Base-by-base conservation (phyloP, 2,888 invertebrate species). In the Heteromyza rotundicornis region DNA sequence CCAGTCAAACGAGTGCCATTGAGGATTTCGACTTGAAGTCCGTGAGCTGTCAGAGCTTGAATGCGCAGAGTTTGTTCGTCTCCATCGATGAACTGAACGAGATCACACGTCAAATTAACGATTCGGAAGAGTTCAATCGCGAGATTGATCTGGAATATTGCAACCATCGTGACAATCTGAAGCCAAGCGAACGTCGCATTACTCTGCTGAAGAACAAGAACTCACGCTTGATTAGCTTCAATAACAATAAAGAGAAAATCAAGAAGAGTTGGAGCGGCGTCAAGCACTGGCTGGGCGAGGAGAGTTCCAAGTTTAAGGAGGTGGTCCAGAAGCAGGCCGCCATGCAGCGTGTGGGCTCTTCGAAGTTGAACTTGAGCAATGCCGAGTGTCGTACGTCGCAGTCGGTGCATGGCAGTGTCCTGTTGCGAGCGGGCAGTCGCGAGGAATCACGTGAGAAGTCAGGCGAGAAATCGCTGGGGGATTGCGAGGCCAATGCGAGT, bases 51-150 rank as follows among this genome's bases (percentile, higher is more conserved):
- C 82, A 83, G 68, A 82, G 82, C 51, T 70, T 83, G 12, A 79
- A 81, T 67, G 76, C 79, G 1, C 79, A 82, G 63, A 80, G 78
- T 57, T 64, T 82, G 3, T 83, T 80, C 52, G 75, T 83, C 2
- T 83, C 83, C 36, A 82, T 83, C n/a, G 82, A 83, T 50, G 83
- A 83, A 63, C 74, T 83, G 20, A 82, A 83, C 61, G 83, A 83
- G 68, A 79, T 83, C 1, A 81, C 82, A 2, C 70, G 78, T 1
- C 82, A 83, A 64, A 83, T 83, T 16, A 82, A 83, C 58, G 82
- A 82, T 66, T 75, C 79, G 14, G 83, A 83, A 52, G 80, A 82
- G 7, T 83, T 83, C 22, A 79, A 66, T 62, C 73, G 78, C 1
- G 80, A 80, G 16, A 78, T 82, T 40, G 83, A 83, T 60, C 63